Conservation (phyloP, 2,113 vertebrate species). For the Saccopteryx leptura region DNA sequence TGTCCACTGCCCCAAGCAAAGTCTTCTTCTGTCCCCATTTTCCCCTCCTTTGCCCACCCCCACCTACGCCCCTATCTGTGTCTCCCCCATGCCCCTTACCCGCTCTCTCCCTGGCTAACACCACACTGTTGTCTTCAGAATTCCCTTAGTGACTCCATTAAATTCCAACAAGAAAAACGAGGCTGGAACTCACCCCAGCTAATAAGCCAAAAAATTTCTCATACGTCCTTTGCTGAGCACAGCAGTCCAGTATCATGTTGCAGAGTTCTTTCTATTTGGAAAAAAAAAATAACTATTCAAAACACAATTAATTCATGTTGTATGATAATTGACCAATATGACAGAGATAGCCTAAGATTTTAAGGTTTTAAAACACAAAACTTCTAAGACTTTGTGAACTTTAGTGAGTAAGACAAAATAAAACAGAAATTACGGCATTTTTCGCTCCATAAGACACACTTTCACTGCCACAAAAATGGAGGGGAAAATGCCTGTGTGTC, state of each 20-base stretch:
- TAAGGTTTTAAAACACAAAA: slow-evolving; percentile 50
- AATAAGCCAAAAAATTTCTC: slow-evolving; percentile 99
- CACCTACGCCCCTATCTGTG: not conserved
- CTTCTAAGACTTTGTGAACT: slow-evolving; percentile 34
- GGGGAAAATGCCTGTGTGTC: too few species aligned
- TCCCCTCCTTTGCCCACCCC: not conserved
- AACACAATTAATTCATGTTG: slow-evolving; percentile 75
- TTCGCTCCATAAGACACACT: too few species aligned
- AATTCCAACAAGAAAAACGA: slow-evolving; percentile 64
- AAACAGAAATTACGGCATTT: too few species aligned
- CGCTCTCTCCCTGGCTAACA: not conserved
- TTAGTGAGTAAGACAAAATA: slow-evolving; percentile 43
- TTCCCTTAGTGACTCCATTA: slow-evolving; percentile 1
- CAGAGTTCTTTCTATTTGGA: slow-evolving; percentile 96
- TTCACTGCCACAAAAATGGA: too few species aligned
- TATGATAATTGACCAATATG: slow-evolving; percentile 17
- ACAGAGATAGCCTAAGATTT: not conserved
- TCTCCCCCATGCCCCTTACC: not conserved
- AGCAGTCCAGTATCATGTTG: slow-evolving; percentile 99
- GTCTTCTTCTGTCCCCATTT: not conserved
- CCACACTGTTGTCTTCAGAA: slow-evolving; percentile 2
- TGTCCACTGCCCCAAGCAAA: not conserved
- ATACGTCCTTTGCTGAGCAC: slow-evolving; percentile 98
- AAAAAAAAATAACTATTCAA: slow-evolving; percentile 70
- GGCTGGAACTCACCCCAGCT: slow-evolving; percentile 94